Base-by-base conservation (phyloP, 2,113 vertebrate species). In the Chlorocebus sabaeus region DNA sequence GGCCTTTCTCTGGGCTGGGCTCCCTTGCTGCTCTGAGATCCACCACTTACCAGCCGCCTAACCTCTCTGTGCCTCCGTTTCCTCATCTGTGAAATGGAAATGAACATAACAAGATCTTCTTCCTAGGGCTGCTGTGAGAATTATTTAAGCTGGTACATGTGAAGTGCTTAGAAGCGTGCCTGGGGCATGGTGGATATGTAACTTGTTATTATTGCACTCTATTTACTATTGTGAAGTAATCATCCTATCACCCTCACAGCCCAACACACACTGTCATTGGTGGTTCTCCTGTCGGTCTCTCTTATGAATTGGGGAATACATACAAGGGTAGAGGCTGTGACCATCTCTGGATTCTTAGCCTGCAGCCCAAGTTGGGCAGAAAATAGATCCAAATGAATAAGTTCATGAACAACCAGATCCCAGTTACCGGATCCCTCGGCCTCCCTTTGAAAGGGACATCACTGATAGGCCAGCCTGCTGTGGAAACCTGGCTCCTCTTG, bases 81-180 rank as follows among this genome's bases (percentile, higher is more conserved):
- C 22, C 40, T 73, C 61, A 45, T 30, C 93, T 48, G 1, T 35
- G 27, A 68, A 85, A 73, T 35, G 25, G 30, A 67, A 68, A 25
- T n/a, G 11, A 73, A 75, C 43, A 38, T 9, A 38, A 30, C 1
- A 76, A 90, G 68, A 20, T 55, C 27, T 73, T 45, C 12, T 17
- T 61, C 27, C 35, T 9, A 8, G n/a, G 22, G 50, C 45, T 55
- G 16, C 18, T 88, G 13, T 38, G 30, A 81, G 48, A 81, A 27
- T 61, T 8, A 52, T 1, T 14, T 0, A 30, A 76, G 73, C 43
- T 1, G 2, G 4, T n/a, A 2, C 5, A 2, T 2, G 38, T 3
- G 17, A 22, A 43, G 43, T 22, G 23, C 32, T 43, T 6, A 27
- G 48, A 48, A 57, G 59, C 57, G 12, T 30, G 7, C 84, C 48